Evolutionary conservation across 2,113 vertebrate genomes (phyloP), one percentile per base, ranked within the genome.

Genomic region (Hyperoodon ampullatus): DNA sequence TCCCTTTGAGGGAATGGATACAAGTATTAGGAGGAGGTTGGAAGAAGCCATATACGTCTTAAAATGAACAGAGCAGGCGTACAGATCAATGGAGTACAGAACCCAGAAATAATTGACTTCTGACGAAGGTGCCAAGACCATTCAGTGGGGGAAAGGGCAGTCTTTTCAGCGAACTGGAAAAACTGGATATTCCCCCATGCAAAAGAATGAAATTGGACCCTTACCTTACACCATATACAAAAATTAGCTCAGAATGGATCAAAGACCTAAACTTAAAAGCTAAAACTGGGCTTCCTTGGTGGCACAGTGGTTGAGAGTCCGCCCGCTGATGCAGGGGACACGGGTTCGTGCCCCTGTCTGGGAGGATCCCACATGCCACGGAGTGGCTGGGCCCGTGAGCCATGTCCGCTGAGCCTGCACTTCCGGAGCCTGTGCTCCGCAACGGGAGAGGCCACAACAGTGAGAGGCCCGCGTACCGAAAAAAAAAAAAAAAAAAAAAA

Each of bases 111-210:
- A 35, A 74, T 18, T 63, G 26, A 84, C 93, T 93, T 81, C 96
- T 89, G 26, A 93, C 33, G 61, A 94, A 53, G 21, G 13, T 88
- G 66, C n/a, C 33, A 87, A 83, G 63, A 87, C 68, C 33, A 66
- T 61, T 93, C 63, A 81, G 13, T 19, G 9, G 39, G 33, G 50
- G 7, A 82, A 66, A 82, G 44, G 26, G 58, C 19, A 55, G 8
- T 77, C 19, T 97, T 86, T 97, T 61, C 61, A 92, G 94, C 24
- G 86, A 42, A 82, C 53, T 87, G 44, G 66, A 55, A 70, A 92
- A 92, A 84, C 26, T 66, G 10, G 60, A 90, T 90, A 77, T 60
- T 50, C 55, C 39, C 35, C 87, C 28, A 50, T 18, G 68, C 9
- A 86, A 77, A 72, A 95, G 28, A 90, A 77, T 61, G 50, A 72